Evolutionary conservation across 2,888 invertebrate species (phyloP), one percentile per base, ranked within the genome.

Genomic region (Pharmacophagus antenor): DNA sequence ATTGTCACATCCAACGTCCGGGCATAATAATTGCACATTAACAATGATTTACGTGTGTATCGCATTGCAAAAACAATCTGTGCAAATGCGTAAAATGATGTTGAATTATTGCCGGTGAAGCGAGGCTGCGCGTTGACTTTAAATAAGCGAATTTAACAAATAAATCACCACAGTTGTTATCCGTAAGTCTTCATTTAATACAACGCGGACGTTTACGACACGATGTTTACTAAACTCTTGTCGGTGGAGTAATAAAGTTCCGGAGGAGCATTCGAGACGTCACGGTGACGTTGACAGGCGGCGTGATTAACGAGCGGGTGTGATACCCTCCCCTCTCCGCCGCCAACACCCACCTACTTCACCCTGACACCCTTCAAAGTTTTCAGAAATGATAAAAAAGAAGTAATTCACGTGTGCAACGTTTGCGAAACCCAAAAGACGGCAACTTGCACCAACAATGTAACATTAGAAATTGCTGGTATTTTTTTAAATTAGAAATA

Each of bases 301-400:
- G 60, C 18, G 75, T 87, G 85, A 88, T 87, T 84, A 82, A 88
- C 80, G 86, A 84, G 73, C 72, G 71, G 72, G 70, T 77, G 80
- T 74, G 69, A 63, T 63, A 61, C 56, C 60, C 63, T 63, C 62
- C 66, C 65, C 66, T 68, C n/a, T 18, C 37, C 23, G 10, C 8
- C 31, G 3, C 15, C 31, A 31, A 31, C 31, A n/a, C n/a, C n/a
- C n/a, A n/a, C 25, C 20, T 31, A 22, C 44, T 12, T 21, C 8
- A 23, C 22, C 46, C 52, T 51, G 17, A 51, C n/a, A 54, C 22
- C 18, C 7, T 18, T 23, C 37, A 21, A 37, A 7, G 50, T 23
- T 49, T 37, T 18, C 18, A 25, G 42, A 56, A 57, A 44, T 37
- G 53, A 61, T 57, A 25, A 60, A 55, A 53, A 49, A 42, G 49